phyloP scores from a whole-genome alignment of 2,888 invertebrate species.

The Hypomecis punctinalis region DNA sequence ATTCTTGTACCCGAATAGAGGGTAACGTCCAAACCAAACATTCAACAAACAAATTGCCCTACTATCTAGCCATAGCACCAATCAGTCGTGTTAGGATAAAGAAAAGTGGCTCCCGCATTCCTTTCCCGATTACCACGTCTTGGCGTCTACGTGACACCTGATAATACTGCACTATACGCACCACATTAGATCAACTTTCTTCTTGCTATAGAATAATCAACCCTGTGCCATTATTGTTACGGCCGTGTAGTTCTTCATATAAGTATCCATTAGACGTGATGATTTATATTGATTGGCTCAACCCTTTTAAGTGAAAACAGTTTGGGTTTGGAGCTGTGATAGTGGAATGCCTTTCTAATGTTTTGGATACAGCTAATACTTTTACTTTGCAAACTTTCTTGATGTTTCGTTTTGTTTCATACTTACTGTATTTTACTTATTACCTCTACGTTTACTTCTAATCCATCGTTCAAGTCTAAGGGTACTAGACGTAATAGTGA shows the following conservation, averaged over 20 bases:
- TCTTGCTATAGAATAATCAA: background rate
- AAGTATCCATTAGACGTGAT: slow-evolving; percentile 3
- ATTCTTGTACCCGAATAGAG: no score
- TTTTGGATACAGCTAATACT: slow-evolving; percentile 11
- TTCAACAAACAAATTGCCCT: no score
- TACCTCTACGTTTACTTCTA: no score
- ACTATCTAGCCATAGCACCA: background rate
- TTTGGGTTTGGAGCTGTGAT: slow-evolving; percentile 2
- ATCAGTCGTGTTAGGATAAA: slow-evolving; percentile 12
- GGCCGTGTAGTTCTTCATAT: background rate
- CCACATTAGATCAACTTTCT: background rate
- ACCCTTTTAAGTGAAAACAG: slow-evolving; percentile 12
- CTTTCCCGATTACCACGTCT: slow-evolving; percentile 8
- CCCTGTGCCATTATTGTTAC: background rate
- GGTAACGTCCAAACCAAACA: no score
- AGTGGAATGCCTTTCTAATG: slow-evolving; percentile 10
- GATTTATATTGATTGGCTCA: slow-evolving; percentile 13
- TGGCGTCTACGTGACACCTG: slow-evolving; percentile 13
- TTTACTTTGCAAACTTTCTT: slow-evolving; percentile 12
- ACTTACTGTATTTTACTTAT: background rate
- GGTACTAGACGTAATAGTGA: no score
- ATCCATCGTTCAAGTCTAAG: no score
- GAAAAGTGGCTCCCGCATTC: slow-evolving; percentile 19
- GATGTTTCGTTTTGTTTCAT: background rate
- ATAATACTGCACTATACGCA: background rate